Evolutionary conservation across 2,888 invertebrate species (phyloP).

Genomic region (Dendrolimus houi): DNA sequence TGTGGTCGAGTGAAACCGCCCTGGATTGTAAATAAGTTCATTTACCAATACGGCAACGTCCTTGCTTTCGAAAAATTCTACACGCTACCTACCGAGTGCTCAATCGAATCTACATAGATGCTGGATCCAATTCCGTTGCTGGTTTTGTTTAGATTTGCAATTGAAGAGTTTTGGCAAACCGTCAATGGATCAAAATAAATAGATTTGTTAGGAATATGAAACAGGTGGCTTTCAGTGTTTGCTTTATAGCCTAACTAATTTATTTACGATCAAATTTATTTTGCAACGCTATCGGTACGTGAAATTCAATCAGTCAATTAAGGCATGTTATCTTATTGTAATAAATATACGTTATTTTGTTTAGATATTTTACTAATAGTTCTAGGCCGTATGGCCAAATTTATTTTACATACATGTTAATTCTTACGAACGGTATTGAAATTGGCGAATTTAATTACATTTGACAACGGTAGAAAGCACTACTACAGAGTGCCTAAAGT

Average conservation of each 20-base stretch:
- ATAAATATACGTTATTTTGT: too few relatives aligned
- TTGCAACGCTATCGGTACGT: conserved; percentile 9
- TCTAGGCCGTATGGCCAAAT: too few relatives aligned
- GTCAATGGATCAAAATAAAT: conserved; percentile 1
- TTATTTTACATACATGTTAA: too few relatives aligned
- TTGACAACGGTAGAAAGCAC: too few relatives aligned
- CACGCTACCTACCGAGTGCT: conserved; percentile 6
- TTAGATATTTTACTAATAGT: too few relatives aligned
- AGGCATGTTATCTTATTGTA: background rate
- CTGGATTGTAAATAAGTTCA: conserved; percentile 21
- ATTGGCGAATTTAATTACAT: too few relatives aligned
- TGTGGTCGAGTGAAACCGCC: conserved; percentile 26
- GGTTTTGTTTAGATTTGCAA: background rate
- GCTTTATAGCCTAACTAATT: conserved; percentile 15
- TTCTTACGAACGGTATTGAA: too few relatives aligned
- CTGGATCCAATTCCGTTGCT: conserved; percentile 5
- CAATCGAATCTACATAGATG: background rate
- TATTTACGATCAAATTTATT: conserved; percentile 10
- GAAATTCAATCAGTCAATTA: background rate
- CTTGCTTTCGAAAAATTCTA: conserved; percentile 43
- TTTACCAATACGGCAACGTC: conserved; percentile 29
- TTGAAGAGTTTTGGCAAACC: background rate
- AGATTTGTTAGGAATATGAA: background rate
- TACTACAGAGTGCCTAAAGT: too few relatives aligned
- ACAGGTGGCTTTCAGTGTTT: conserved; percentile 9